These are phyloP conservation scores for Anguilla pacifica DNA, from an alignment of 2,797 vertebrate genomes.

Conservation along the genomic window DNA sequence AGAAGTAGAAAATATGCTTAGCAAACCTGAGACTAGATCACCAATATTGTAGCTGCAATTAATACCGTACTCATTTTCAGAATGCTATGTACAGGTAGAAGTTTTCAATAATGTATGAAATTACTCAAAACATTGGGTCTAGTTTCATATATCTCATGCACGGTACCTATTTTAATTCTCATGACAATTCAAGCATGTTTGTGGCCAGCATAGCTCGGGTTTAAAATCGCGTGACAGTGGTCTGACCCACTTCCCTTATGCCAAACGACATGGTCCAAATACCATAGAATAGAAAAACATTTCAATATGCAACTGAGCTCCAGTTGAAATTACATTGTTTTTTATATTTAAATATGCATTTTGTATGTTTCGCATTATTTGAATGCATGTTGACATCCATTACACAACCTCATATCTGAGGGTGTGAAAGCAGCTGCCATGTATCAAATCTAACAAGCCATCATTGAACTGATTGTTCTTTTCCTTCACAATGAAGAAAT, in stretches of 20 bases:
- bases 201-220: background rate
- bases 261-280: background rate
- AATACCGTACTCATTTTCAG: background rate
- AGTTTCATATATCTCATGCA: background rate
- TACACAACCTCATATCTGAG: background rate
- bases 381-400: background rate
- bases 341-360: background rate
- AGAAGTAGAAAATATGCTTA: background rate
- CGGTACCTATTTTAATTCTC: background rate
- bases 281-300: background rate
- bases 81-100: background rate
- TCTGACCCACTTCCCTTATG: background rate
- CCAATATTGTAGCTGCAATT: background rate
- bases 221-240: background rate
- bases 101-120: background rate
- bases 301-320: background rate
- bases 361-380: background rate
- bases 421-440: background rate
- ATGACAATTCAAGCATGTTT: background rate
- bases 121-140: background rate
- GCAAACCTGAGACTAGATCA: background rate
- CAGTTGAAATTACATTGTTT: background rate
- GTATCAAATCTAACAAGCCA: background rate
- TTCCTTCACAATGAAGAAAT: constrained; percentile 8
- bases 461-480: background rate